These are phyloP conservation scores for Hoplostethus mediterraneus DNA, from an alignment of 2,797 vertebrate species.

Conservation along the genomic window DNA sequence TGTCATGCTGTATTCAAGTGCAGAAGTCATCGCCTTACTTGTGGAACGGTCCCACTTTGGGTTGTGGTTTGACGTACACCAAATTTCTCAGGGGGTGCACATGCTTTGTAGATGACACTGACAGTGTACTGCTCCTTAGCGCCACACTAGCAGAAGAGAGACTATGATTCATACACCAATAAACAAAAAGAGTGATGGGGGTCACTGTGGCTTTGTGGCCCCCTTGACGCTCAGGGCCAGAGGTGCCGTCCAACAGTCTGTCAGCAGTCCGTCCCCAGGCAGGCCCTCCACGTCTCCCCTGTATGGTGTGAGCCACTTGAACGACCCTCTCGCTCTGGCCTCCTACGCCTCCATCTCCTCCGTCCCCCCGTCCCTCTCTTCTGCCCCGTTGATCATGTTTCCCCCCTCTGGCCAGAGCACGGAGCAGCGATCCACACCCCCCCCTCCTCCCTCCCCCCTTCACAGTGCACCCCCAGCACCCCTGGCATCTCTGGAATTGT, in stretches of 20 bases:
- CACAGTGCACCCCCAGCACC: conserved; percentile 32
- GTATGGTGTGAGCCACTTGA: conserved; percentile 70
- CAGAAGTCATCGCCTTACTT: neutral
- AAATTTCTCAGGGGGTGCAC: conserved; percentile 8
- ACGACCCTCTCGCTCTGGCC: conserved; percentile 54
- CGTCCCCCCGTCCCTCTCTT: conserved; percentile 59
- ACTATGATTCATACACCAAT: conserved; percentile 61
- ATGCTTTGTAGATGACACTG: conserved; percentile 8
- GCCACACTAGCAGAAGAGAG: conserved; percentile 27
- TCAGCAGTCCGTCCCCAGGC: conserved; percentile 67
- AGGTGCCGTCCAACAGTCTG: conserved; percentile 77
- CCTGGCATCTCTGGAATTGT: conserved; percentile 76
- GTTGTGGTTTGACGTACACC: neutral
- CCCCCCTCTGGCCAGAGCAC: conserved; percentile 54
- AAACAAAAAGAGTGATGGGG: conserved; percentile 55
- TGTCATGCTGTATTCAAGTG: neutral
- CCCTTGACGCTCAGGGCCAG: conserved; percentile 64
- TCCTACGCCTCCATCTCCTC: conserved; percentile 48
- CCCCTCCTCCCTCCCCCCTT: neutral
- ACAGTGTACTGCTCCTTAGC: neutral
- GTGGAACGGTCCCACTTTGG: neutral
- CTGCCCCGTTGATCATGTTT: conserved; percentile 72
- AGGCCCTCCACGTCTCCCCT: conserved; percentile 63
- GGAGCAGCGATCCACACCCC: conserved; percentile 23
- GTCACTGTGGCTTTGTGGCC: conserved; percentile 53